These are phyloP conservation scores for Paradoxurus hermaphroditus DNA, from an alignment of 2,113 vertebrate species.

Conservation along the genomic window DNA sequence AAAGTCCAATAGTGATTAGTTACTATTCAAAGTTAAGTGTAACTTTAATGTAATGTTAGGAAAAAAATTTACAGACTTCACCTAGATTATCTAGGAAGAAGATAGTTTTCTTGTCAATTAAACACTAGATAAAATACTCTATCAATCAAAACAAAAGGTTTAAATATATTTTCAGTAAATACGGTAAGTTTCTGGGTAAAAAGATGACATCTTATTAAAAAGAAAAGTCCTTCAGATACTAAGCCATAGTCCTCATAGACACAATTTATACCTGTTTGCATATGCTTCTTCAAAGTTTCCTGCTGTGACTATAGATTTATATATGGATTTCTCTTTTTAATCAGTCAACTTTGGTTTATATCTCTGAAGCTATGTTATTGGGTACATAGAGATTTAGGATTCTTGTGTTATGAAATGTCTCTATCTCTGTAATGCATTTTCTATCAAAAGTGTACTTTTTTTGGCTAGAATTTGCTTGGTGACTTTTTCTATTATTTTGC, in stretches of 20 bases:
- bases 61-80: background rate
- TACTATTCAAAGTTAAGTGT: background rate
- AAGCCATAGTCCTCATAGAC: background rate
- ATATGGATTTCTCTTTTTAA: background rate
- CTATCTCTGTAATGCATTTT: background rate
- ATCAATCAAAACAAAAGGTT: slow-evolving; percentile 13
- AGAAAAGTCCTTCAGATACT: slow-evolving; percentile 31
- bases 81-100: background rate
- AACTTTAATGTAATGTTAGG: background rate
- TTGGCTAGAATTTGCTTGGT: background rate
- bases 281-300: background rate
- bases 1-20: background rate
- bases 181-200: background rate
- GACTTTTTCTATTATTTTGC: background rate
- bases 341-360: background rate
- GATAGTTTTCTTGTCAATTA: background rate
- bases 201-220: background rate
- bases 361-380: slow-evolving; percentile 16
- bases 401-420: background rate
- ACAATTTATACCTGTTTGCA: background rate
- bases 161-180: slow-evolving; percentile 3
- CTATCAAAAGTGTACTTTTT: background rate
- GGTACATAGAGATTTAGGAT: background rate
- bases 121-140: background rate
- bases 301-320: background rate